phyloP scores from a whole-genome alignment of 2,797 vertebrate species.

The Pteropus rufus region DNA sequence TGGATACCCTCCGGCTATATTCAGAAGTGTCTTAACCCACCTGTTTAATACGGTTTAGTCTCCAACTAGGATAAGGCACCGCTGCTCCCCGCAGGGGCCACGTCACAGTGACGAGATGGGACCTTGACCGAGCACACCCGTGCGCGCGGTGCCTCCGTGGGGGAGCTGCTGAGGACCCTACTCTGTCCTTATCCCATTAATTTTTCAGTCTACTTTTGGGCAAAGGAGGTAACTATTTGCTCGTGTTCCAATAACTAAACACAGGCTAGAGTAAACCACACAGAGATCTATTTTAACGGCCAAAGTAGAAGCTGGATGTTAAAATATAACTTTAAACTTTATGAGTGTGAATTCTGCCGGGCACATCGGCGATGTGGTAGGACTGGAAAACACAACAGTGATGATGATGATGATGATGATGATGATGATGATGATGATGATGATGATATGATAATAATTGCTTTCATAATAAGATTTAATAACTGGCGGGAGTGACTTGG shows the following conservation, averaged over 20 bases:
- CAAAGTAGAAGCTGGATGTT: background rate
- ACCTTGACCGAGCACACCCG: background rate
- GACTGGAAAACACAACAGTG: background rate
- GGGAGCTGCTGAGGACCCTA: background rate
- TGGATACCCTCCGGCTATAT: background rate
- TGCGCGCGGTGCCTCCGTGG: fast-evolving
- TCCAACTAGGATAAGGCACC: background rate
- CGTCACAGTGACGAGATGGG: fast-evolving
- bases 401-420: background rate
- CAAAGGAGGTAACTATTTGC: background rate
- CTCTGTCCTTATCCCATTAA: background rate
- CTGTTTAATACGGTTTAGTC: background rate
- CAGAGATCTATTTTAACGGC: background rate
- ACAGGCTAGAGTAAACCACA: background rate
- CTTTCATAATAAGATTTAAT: background rate
- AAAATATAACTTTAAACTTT: background rate
- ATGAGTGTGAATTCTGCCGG: background rate
- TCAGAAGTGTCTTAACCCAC: background rate
- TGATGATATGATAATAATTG: background rate
- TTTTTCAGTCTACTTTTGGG: background rate
- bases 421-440: background rate
- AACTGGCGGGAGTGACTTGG: background rate
- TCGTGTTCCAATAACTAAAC: background rate
- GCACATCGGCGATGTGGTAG: no score
- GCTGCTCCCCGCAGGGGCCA: fast-evolving